phyloP scores from a whole-genome alignment of 2,888 invertebrate genomes.

The Synanthedon formicaeformis region DNA sequence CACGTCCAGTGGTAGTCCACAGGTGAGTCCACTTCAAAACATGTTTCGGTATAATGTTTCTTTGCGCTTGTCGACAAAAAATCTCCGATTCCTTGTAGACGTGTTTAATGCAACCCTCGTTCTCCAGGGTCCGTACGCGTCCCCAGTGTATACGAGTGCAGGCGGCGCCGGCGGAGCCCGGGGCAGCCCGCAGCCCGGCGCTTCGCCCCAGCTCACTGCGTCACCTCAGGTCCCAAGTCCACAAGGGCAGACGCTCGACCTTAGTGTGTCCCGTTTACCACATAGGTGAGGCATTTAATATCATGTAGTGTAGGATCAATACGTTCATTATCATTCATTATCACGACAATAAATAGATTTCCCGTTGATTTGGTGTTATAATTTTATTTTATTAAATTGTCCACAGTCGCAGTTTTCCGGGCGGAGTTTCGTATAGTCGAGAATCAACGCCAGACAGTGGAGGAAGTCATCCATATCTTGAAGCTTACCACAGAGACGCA shows the following conservation, averaged over 20 bases:
- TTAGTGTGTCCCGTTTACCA: conserved; percentile 87
- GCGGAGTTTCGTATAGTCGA: conserved; percentile 81
- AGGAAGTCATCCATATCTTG: conserved; percentile 86
- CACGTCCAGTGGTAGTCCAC: conserved; percentile 89
- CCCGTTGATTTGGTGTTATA: not conserved
- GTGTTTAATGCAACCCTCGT: conserved; percentile 27
- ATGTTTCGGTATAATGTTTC: not conserved
- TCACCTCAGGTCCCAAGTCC: conserved; percentile 93
- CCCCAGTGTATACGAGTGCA: conserved; percentile 82
- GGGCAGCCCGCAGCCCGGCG: conserved; percentile 87
- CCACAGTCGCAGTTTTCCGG: conserved; percentile 72
- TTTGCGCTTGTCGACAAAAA: not conserved
- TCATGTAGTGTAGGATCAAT: too few species aligned
- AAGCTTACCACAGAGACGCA: conserved; percentile 84
- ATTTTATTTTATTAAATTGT: conserved; percentile 11
- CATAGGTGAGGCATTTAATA: conserved; percentile 76
- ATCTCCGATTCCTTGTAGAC: conserved; percentile 11
- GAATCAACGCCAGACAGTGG: conserved; percentile 92
- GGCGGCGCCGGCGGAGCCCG: conserved; percentile 77
- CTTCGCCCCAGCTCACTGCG: conserved; percentile 83
- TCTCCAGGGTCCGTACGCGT: conserved; percentile 79
- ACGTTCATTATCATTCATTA: too few species aligned
- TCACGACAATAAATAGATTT: too few species aligned
- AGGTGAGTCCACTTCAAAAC: conserved; percentile 64
- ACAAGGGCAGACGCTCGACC: conserved; percentile 90